These are phyloP conservation scores for Sterna hirundo DNA, from an alignment of 2,113 vertebrate genomes.

Conservation along the genomic window DNA sequence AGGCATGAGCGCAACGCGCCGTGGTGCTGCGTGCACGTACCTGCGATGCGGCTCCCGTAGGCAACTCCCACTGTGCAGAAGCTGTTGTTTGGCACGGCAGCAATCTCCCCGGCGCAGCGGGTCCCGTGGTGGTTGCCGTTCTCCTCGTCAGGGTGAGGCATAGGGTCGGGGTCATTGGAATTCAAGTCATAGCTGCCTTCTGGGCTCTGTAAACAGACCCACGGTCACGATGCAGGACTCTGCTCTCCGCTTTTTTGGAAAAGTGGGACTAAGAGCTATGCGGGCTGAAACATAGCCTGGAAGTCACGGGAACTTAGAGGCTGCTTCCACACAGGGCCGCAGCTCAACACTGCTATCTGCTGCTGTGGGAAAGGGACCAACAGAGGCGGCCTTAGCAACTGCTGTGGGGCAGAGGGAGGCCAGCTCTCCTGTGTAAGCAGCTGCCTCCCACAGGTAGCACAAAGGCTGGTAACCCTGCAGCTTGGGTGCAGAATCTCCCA, in stretches of 20 bases:
- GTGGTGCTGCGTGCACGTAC: slow-evolving; percentile 1
- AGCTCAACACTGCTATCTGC: not conserved
- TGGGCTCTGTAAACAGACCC: slow-evolving; percentile 79
- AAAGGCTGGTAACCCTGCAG: not conserved
- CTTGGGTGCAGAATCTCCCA: rapidly evolving
- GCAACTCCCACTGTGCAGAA: slow-evolving; percentile 95
- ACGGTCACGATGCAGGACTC: rapidly evolving
- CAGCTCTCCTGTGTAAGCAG: not conserved
- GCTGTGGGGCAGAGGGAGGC: rapidly evolving
- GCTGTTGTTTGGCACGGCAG: slow-evolving; percentile 93
- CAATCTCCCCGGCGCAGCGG: slow-evolving; percentile 93
- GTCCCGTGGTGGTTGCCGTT: slow-evolving; percentile 96
- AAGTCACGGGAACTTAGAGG: rapidly evolving
- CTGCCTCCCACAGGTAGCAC: rapidly evolving
- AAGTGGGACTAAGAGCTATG: not conserved
- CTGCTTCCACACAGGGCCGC: not conserved
- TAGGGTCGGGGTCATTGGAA: slow-evolving; percentile 94
- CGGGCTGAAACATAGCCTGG: not conserved
- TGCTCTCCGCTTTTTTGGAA: not conserved
- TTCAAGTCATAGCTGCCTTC: slow-evolving; percentile 98
- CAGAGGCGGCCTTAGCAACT: not conserved
- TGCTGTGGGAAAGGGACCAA: not conserved
- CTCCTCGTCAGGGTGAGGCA: slow-evolving; percentile 89
- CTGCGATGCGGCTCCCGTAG: slow-evolving; percentile 91
- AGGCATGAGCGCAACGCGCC: rapidly evolving